phyloP scores from a whole-genome alignment of 2,113 vertebrate genomes.

The Xerus inauris region DNA sequence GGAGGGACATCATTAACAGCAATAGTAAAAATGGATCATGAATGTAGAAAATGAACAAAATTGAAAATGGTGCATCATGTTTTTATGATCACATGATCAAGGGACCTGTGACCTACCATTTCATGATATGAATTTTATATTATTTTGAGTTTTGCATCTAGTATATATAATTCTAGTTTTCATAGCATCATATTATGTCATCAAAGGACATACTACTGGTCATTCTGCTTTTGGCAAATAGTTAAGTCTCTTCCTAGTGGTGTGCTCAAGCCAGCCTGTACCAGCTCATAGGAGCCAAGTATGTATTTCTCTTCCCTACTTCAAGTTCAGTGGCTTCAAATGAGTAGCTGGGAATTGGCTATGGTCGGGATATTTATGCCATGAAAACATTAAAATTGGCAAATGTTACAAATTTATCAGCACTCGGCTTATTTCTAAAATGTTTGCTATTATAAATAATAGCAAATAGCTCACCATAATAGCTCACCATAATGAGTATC shows the following conservation, averaged over 20 bases:
- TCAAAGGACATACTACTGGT: background rate
- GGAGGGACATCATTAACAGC: background rate
- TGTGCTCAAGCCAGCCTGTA: no score
- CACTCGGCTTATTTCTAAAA: background rate
- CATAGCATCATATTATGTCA: background rate
- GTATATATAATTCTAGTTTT: conserved; percentile 35
- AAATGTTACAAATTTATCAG: background rate
- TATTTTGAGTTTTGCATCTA: background rate
- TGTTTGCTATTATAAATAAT: background rate
- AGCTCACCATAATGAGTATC: background rate
- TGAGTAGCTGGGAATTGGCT: background rate
- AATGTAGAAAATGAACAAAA: conserved; percentile 14
- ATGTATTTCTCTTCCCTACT: background rate
- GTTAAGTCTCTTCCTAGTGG: background rate
- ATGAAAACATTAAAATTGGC: background rate
- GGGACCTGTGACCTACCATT: background rate
- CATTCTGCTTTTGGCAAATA: background rate
- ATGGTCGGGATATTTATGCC: background rate
- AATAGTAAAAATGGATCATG: background rate
- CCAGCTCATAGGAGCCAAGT: background rate
- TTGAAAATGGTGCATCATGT: background rate
- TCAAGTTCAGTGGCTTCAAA: background rate
- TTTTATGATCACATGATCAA: background rate
- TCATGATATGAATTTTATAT: background rate
- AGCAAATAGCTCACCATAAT: no score